These are phyloP conservation scores for Polypedilum pembai DNA, from an alignment of 1,140 invertebrate species.

Conservation along the genomic window DNA sequence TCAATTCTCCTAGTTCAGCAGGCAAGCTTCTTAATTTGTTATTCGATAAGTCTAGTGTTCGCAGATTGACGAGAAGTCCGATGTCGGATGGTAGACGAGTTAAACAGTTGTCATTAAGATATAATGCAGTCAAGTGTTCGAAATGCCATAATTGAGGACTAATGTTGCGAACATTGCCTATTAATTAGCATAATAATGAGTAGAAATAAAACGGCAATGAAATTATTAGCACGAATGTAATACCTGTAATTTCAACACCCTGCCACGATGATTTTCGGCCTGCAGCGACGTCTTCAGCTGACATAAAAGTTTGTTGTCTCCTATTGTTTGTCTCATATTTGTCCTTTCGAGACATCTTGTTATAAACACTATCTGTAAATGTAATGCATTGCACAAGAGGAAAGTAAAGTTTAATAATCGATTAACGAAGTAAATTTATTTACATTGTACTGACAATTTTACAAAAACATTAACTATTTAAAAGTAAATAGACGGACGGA, in stretches of 20 bases:
- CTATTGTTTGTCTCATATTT: slow-evolving; percentile 67
- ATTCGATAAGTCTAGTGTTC: slow-evolving; percentile 82
- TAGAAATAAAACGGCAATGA: neutral
- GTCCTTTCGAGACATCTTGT: slow-evolving; percentile 58
- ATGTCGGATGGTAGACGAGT: slow-evolving; percentile 84
- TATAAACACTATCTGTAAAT: slow-evolving; percentile 33
- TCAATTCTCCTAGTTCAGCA: slow-evolving; percentile 90
- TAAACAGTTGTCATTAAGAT: slow-evolving; percentile 90
- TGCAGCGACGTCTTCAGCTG: slow-evolving; percentile 78
- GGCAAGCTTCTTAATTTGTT: slow-evolving; percentile 92
- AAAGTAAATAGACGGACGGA: too few relatives aligned
- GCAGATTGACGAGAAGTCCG: slow-evolving; percentile 69
- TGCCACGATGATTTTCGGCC: slow-evolving; percentile 87
- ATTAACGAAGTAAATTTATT: too few relatives aligned
- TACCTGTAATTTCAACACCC: slow-evolving; percentile 64
- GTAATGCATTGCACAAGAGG: too few relatives aligned
- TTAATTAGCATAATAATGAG: slow-evolving; percentile 44
- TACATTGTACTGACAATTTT: too few relatives aligned
- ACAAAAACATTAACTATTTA: too few relatives aligned
- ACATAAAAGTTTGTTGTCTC: slow-evolving; percentile 85
- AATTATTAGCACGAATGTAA: slow-evolving; percentile 29
- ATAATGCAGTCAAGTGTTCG: slow-evolving; percentile 83
- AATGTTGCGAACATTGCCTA: slow-evolving; percentile 87
- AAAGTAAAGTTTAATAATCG: too few relatives aligned
- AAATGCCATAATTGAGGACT: slow-evolving; percentile 85